Base-by-base conservation (phyloP, 1,140 invertebrate species). In the Venturia canescens region DNA sequence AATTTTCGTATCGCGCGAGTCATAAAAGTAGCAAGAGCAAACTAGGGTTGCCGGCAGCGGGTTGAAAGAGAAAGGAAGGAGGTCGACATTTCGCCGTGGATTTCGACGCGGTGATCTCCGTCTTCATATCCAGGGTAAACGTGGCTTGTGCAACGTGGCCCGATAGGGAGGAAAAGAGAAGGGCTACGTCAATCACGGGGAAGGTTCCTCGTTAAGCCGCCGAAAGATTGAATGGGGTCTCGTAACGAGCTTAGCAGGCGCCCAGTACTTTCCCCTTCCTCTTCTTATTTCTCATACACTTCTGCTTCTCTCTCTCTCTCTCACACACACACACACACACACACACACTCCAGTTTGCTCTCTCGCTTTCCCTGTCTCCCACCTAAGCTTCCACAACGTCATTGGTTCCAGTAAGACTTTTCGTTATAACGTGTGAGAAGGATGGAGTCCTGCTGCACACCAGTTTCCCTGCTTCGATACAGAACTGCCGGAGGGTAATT, bases 401-500 rank as follows among this genome's bases (percentile, higher is more conserved):
- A 21, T 70, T 53, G 78, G 27, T 44, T 60, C 74, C 23, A 74
- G 77, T 80, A 79, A 79, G 80, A 83, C 83, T 84, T 84, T 83
- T 77, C 80, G 75, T 83, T 76, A 76, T 76, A 76, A 63, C 57
- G 31, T 31, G 74, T 38, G 29, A 63, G 74, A 34, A 57, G 72
- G 72, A 78, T 78, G 18, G 31, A 60, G 82, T 83, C 75, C 53
- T 82, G 57, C 78, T 78, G 79, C 83, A 80, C 82, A 44, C 70
- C 80, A 74, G 80, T 80, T 82, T 80, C 75, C 79, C 81, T 71
- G 79, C 53, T 78, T 80, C 84, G 81, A 83, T 84, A 80, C 82
- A 78, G 84, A 82, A 87, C 83, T 82, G 83, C 83, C 86, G 84
- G 84, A 88, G 85, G 84, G 86, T 90, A 89, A 90, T 90, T 90